Base-by-base conservation (phyloP, 2,797 vertebrate genomes). In the Platalea minor region DNA sequence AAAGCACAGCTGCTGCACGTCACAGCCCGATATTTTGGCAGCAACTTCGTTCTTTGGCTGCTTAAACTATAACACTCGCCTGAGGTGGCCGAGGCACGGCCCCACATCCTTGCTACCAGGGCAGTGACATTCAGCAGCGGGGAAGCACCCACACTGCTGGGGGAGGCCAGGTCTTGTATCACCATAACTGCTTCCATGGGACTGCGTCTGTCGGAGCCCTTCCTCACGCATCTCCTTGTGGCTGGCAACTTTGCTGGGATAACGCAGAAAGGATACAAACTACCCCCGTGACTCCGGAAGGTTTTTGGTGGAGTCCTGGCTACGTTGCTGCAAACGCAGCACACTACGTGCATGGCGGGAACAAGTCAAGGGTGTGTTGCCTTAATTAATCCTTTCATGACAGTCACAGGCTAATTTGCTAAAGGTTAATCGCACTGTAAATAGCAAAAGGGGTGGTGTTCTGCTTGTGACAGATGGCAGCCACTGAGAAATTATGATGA, bases 371-470 rank as follows among this genome's bases (percentile, higher is more conserved):
- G 89, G 76, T 91, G 94, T 95, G 91, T 84, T 96, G 69, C 74
- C 67, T 89, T 95, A 76, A 90, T 92, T 84, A 97, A 94, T 96
- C 91, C 85, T 79, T 86, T 90, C 63, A 59, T 85, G 77, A 91
- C 74, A 88, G 77, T 95, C 88, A 70, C 46, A 9, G 67, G 83
- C 43, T 94, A 95, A 95, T 96, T 96, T 63, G n/a, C 56, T 93
- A 92, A 96, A 96, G 91, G 85, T 93, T 97, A 97, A 95, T 95
- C 90, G 93, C 85, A 87, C 89, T 91, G 95, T 94, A 96, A 95
- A 90, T 91, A 94, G 91, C 74, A 93, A 76, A 91, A 94, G 45
- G 80, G 63, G 85, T 39, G 83, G 74, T 76, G 80, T 57, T 87
- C 78, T 76, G 50, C 53, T 94, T 85, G 77, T 25, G 33, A 87